phyloP scores from a whole-genome alignment of 2,113 vertebrate genomes.

The Anguilla japonica region DNA sequence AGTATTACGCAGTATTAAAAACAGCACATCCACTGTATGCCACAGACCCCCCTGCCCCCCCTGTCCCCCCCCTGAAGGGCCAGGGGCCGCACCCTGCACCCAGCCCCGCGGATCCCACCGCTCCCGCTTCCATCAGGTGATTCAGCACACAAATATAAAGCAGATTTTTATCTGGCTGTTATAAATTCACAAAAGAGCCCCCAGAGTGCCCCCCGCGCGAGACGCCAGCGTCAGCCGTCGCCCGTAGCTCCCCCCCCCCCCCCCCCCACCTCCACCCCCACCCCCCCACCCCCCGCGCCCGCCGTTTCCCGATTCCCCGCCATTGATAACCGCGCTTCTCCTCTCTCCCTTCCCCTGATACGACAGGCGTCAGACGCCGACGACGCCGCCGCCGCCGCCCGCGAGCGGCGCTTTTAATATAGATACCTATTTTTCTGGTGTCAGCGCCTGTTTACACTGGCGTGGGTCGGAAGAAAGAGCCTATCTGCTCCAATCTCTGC shows the following conservation, averaged over 20 bases:
- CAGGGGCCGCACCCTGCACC: slow-evolving; percentile 62
- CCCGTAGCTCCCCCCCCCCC: background rate
- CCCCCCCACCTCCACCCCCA: too few species aligned
- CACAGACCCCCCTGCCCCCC: slow-evolving; percentile 34
- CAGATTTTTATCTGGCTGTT: slow-evolving; percentile 73
- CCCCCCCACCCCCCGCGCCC: background rate
- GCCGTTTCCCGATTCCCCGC: slow-evolving; percentile 73
- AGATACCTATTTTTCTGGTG: slow-evolving; percentile 55
- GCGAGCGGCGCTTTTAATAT: slow-evolving; percentile 63
- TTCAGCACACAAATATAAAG: slow-evolving; percentile 73
- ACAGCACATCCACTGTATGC: slow-evolving; percentile 63
- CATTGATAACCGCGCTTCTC: slow-evolving; percentile 78
- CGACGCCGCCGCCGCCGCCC: slow-evolving; percentile 53
- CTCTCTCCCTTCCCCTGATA: slow-evolving; percentile 77
- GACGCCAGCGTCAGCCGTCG: slow-evolving; percentile 61
- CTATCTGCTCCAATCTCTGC: slow-evolving; percentile 63
- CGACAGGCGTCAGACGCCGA: slow-evolving; percentile 78
- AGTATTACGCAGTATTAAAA: slow-evolving; percentile 70
- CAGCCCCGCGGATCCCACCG: slow-evolving; percentile 70
- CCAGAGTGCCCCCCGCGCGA: slow-evolving; percentile 69
- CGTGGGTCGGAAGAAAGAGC: slow-evolving; percentile 66
- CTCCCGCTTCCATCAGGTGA: slow-evolving; percentile 69
- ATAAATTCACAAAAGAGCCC: slow-evolving; percentile 75
- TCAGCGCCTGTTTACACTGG: slow-evolving; percentile 77
- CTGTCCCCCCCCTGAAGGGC: slow-evolving; percentile 52